These are phyloP conservation scores for Drosophila aff. DNA, from an alignment of 1,140 invertebrate genomes.

Conservation along the genomic window DNA sequence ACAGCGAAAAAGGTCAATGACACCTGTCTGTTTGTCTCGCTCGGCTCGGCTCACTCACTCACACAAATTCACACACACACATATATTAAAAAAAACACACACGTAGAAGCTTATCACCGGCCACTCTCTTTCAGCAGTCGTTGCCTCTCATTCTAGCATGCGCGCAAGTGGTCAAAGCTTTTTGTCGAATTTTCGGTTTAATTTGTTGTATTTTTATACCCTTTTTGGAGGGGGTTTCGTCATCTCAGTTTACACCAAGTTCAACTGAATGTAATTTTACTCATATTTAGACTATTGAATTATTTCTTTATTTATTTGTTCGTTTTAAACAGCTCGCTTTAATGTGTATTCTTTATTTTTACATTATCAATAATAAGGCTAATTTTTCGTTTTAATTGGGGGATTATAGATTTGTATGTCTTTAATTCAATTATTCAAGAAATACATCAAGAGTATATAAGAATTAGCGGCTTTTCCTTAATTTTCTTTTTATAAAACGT, in stretches of 20 bases:
- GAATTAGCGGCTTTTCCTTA: neutral
- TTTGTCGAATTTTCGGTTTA: conserved; percentile 24
- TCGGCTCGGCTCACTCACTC: conserved; percentile 49
- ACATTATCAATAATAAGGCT: neutral
- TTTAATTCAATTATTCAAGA: neutral
- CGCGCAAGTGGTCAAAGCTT: conserved; percentile 68
- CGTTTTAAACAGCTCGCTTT: no score
- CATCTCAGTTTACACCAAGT: conserved; percentile 10
- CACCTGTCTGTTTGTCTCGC: conserved; percentile 78
- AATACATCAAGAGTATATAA: neutral
- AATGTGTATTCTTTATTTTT: neutral
- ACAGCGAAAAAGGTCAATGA: conserved; percentile 78
- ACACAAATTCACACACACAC: conserved; percentile 8
- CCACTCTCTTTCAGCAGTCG: conserved; percentile 57
- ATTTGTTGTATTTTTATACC: conserved; percentile 35
- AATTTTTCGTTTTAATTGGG: neutral
- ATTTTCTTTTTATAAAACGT: no score
- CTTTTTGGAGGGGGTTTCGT: conserved; percentile 8
- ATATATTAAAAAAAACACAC: conserved; percentile 8
- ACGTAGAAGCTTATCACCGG: conserved; percentile 60
- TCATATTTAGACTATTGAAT: neutral
- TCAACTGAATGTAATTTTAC: conserved; percentile 11
- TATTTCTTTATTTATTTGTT: neutral
- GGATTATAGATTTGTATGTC: neutral
- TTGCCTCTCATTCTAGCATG: conserved; percentile 41